These are phyloP conservation scores for Agriotes lineatus DNA, from an alignment of 2,888 invertebrate genomes.

Conservation along the genomic window DNA sequence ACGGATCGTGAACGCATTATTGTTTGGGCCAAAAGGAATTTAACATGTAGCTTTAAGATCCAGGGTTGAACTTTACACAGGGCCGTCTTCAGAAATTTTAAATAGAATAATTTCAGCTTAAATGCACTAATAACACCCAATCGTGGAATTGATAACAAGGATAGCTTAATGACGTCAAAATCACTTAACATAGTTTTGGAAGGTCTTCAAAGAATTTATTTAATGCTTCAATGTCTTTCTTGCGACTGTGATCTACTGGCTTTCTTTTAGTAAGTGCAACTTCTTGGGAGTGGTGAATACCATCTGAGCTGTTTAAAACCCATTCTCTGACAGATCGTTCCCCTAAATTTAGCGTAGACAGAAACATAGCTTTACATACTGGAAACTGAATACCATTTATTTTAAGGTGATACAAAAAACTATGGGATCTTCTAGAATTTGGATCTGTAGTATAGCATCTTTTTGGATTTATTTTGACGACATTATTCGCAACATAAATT, in stretches of 20 bases:
- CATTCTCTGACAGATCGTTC: constrained; percentile 3
- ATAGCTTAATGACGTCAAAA: too few species aligned
- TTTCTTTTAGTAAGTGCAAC: constrained; percentile 4
- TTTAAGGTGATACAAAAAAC: neutral
- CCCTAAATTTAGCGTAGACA: neutral
- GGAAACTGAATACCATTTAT: neutral
- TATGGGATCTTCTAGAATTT: constrained; percentile 6
- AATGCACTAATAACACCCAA: too few species aligned
- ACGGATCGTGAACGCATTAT: too few species aligned
- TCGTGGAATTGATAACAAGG: too few species aligned
- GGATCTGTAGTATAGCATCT: constrained; percentile 3
- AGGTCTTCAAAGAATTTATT: constrained; percentile 3
- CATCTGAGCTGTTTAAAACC: neutral
- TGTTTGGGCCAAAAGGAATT: too few species aligned
- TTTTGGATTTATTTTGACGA: neutral
- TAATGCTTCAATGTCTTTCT: neutral
- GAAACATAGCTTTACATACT: constrained; percentile 1
- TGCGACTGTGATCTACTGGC: constrained; percentile 1
- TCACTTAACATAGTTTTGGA: too few species aligned
- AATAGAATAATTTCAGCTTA: too few species aligned
- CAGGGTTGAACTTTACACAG: too few species aligned
- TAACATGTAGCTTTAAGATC: too few species aligned
- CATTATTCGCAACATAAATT: constrained; percentile 4
- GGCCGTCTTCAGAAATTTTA: too few species aligned
- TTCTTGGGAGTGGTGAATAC: neutral